Base-by-base conservation (phyloP, 2,797 vertebrate genomes). In the Hydrocynus forskahlii region DNA sequence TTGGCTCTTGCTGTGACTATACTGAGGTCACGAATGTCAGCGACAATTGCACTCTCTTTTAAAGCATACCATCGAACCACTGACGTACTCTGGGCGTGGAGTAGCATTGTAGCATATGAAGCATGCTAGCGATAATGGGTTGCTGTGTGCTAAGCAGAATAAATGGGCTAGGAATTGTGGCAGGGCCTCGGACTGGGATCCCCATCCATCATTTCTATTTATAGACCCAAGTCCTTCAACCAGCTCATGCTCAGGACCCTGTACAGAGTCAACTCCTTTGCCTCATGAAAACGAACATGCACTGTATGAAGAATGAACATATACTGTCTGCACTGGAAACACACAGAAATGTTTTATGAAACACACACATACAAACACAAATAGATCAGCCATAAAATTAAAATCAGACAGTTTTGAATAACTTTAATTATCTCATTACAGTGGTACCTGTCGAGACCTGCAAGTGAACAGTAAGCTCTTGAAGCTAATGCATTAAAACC, bases 141-240 rank as follows among this genome's bases (percentile, higher is more conserved):
- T 64, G 64, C 80, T 69, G 29, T 60, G 59, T 75, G 82, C 80
- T 80, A 72, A 84, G 80, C 68, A 74, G 59, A 68, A 82, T 76
- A 62, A 76, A 86, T 81, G 75, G 75, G 81, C 68, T 84, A 68
- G 69, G 81, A 86, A 59, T 76, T 72, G 77, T 82, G 81, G 79
- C 71, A 78, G 78, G 67, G 75, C 68, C 76, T 67, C 35, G 63
- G 79, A 55, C 63, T 80, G 52, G 84, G 75, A 83, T 76, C 81
- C 75, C 83, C 77, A 87, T 87, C 81, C 79, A 78, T 87, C 86
- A 86, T 81, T 84, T 86, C 86, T 87, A 87, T 86, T 83, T 86
- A 84, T 87, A 87, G 78, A 77, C 74, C 48, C 50, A 59, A 84
- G 86, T 81, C 84, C 83, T 86, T 86, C 78, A 81, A 83, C 60